These are phyloP conservation scores for Tetramorium alpestre DNA, from an alignment of 1,140 invertebrate species.

Conservation along the genomic window DNA sequence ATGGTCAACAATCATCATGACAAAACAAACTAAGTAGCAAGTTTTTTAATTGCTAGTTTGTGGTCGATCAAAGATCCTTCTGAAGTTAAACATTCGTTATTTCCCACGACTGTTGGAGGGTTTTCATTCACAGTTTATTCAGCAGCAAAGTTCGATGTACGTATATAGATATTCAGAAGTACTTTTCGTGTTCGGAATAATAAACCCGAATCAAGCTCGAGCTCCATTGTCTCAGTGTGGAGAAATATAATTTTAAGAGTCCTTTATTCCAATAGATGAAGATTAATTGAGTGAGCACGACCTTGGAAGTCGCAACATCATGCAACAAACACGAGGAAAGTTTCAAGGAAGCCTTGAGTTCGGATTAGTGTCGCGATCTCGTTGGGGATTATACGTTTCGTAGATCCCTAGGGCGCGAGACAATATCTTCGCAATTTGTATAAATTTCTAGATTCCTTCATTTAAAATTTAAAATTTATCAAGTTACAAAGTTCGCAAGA, in stretches of 20 bases:
- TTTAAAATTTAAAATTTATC: not conserved
- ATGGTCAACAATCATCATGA: not conserved
- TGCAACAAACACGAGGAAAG: slow-evolving; percentile 27
- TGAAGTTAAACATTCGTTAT: slow-evolving; percentile 7
- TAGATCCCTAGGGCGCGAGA: not conserved
- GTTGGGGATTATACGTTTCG: slow-evolving; percentile 22
- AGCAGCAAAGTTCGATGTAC: not conserved
- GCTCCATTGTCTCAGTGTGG: not conserved
- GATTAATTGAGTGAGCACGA: slow-evolving; percentile 59
- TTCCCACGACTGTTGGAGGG: not conserved
- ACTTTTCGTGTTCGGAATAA: not conserved
- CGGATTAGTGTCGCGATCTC: slow-evolving; percentile 32
- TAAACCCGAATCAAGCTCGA: not conserved
- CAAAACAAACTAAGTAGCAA: not conserved
- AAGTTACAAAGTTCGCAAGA: not conserved
- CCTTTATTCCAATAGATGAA: slow-evolving; percentile 36
- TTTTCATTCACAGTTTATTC: not conserved
- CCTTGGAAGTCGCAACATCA: slow-evolving; percentile 26
- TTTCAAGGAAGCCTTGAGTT: slow-evolving; percentile 44
- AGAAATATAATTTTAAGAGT: slow-evolving; percentile 14
- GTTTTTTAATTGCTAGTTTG: not conserved
- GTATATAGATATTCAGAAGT: not conserved
- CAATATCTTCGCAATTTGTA: not conserved
- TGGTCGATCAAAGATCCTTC: not conserved
- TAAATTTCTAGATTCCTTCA: not conserved